Evolutionary conservation across 2,888 invertebrate species (phyloP).

Genomic region (Melinopterus prodromus): DNA sequence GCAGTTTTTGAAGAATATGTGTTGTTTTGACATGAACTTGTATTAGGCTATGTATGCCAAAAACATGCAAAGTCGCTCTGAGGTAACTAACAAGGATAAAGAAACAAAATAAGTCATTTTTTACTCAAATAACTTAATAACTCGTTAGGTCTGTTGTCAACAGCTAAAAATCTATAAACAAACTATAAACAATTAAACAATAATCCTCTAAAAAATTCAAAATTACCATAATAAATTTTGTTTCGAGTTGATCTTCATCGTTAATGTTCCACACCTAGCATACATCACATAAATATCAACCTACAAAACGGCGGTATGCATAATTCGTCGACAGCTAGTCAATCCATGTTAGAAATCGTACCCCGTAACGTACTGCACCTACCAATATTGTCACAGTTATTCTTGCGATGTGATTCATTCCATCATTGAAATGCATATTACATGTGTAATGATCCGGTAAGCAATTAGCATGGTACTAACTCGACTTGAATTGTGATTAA

Average conservation of each 20-base stretch:
- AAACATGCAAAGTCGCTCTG: too few relatives aligned
- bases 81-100: too few relatives aligned
- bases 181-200: too few relatives aligned
- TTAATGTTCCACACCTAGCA: not conserved
- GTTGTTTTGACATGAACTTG: too few relatives aligned
- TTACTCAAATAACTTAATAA: too few relatives aligned
- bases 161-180: too few relatives aligned
- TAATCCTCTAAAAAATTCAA: too few relatives aligned
- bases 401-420: not conserved
- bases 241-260: not conserved
- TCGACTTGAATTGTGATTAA: not conserved
- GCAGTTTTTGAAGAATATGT: too few relatives aligned
- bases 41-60: too few relatives aligned
- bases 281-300: not conserved
- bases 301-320: not conserved
- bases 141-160: too few relatives aligned
- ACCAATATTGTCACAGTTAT: not conserved
- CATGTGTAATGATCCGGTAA: not conserved
- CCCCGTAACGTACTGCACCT: not conserved
- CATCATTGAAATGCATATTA: not conserved
- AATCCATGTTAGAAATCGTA: not conserved
- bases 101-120: too few relatives aligned
- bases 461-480: not conserved
- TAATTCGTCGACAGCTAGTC: not conserved
- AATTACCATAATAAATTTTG: too few relatives aligned